Base-by-base conservation (phyloP, 64 coral and sea anemone species). In the Montipora cactus region DNA sequence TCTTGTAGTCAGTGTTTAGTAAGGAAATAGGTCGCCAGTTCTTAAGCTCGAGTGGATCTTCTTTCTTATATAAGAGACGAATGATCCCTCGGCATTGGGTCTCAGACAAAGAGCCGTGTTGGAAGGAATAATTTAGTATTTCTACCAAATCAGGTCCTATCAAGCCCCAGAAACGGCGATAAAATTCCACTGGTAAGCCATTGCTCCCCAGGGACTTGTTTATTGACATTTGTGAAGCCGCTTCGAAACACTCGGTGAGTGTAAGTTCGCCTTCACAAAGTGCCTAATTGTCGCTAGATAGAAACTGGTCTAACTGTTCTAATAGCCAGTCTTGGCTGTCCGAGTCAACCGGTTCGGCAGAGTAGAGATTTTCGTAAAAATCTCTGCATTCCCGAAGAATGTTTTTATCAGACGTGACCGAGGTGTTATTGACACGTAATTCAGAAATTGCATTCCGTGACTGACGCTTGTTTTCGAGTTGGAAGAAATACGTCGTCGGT, bases 401-500 rank as follows among this genome's bases (percentile, higher is more conserved):
- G 2, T 57, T 57, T 57, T 57, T 57, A 11, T 57, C 53, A 3
- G 53, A 57, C 53, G 53, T 57, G 53, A 57, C 53, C 11, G 53
- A 57, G 53, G 3, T 8, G 53, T 57, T 57, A 11, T 57, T 57
- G 37, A 80, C 69, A 13, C 21, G 12, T 0, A 92, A 49, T 16
- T 76, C 80, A 0, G 25, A n/a, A 12, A 92, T 92, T 0, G 91
- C 75, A 48, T 92, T 92, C 6, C 48, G 20, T 3, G 6, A 37
- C 12, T 79, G 69, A 4, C 47, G n/a, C 0, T 11, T 47, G 5
- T 22, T 76, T 37, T 92, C 81, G 4, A 92, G 69, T 5, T 85
- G 72, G 23, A 82, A 92, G 21, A 92, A 92, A 85, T 62, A 85
- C 16, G 22, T 81, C 2, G 73, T 92, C 1, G 91, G 91, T 66